A percentile compares a stretch with the other conserved stretches of the same genome.
These are phyloP conservation scores for Pangasianodon hypophthalmus DNA, from an alignment of 2,113 vertebrate genomes.

Conservation along the genomic window DNA sequence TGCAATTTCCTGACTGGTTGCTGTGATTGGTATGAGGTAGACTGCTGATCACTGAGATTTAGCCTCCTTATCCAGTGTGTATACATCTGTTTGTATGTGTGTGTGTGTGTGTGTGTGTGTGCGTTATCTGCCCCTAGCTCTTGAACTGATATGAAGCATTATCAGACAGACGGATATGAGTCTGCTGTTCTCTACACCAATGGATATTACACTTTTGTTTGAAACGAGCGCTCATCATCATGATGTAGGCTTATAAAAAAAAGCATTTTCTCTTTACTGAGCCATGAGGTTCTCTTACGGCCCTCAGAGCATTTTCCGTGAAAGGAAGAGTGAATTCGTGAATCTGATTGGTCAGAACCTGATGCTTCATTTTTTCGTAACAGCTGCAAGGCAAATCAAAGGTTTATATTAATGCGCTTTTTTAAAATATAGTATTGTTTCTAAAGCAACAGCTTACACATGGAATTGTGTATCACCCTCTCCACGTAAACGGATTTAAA, in stretches of 20 bases:
- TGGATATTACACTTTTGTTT: slow-evolving; percentile 54
- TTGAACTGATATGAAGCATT: slow-evolving; percentile 50
- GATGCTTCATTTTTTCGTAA: background rate
- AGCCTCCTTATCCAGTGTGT: background rate
- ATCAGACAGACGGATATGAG: slow-evolving; percentile 63
- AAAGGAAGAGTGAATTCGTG: background rate
- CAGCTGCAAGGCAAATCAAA: background rate
- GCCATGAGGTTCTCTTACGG: background rate
- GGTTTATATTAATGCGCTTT: background rate
- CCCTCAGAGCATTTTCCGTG: background rate
- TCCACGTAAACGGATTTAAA: too few relatives aligned
- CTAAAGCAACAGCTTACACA: background rate
- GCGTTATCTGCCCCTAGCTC: slow-evolving; percentile 55
- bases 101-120: slow-evolving; percentile 36
- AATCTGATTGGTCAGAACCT: background rate
- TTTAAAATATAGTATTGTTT: background rate
- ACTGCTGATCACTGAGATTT: background rate
- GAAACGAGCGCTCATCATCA: background rate
- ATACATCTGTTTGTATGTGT: slow-evolving; percentile 27
- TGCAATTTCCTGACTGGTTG: slow-evolving; percentile 62
- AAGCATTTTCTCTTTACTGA: background rate
- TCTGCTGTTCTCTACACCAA: slow-evolving; percentile 45
- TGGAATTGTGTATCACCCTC: background rate
- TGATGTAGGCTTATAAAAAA: too few relatives aligned
- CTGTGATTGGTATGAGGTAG: slow-evolving; percentile 51